Conservation (phyloP, 2,113 vertebrate genomes). For the Prunella himalayana region DNA sequence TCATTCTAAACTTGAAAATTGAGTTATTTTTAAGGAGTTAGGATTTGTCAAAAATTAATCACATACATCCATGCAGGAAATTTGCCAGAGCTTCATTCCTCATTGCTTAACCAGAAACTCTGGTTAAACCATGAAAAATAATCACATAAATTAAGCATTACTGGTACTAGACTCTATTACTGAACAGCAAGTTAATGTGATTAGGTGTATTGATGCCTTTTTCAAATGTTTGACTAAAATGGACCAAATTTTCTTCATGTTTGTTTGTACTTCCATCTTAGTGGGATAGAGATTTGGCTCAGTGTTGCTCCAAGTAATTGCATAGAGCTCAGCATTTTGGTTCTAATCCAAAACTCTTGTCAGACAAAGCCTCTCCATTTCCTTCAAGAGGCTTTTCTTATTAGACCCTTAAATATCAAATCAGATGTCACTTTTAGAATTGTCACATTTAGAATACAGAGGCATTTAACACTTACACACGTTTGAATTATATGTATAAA, state of each 20-base stretch:
- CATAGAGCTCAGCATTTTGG: neutral
- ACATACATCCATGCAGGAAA: neutral
- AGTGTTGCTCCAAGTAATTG: neutral
- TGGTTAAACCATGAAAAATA: neutral
- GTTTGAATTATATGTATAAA: neutral
- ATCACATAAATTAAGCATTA: neutral
- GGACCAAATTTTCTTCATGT: neutral
- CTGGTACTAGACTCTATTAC: neutral
- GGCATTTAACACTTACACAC: neutral
- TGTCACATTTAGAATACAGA: neutral
- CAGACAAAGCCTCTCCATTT: neutral
- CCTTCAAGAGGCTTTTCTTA: neutral
- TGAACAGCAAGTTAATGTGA: neutral
- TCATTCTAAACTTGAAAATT: neutral
- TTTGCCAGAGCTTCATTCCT: neutral
- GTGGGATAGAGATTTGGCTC: neutral
- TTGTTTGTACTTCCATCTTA: neutral
- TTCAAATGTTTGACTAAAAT: neutral
- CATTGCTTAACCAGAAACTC: neutral
- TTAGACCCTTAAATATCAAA: neutral
- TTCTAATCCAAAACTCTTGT: neutral
- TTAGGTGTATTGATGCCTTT: neutral
- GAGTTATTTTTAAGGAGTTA: neutral
- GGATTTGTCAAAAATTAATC: neutral
- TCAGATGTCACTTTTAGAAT: neutral